Evolutionary conservation across 2,113 vertebrate species (phyloP).

Genomic region (Glaucidium brasilianum): DNA sequence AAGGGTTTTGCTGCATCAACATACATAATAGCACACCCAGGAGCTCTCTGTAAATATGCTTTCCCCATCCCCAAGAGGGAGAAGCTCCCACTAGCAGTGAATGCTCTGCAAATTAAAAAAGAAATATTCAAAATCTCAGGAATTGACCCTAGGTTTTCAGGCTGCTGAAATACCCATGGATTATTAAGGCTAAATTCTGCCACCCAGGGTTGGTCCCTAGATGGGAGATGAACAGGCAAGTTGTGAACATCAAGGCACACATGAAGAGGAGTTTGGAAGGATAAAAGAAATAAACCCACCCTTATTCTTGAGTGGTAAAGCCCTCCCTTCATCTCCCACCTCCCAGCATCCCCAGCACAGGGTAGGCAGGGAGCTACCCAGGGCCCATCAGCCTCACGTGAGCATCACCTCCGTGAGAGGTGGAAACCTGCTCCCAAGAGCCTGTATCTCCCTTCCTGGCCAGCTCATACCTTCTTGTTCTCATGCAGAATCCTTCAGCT

Average conservation of each 20-base stretch:
- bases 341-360: not conserved
- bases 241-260: not conserved
- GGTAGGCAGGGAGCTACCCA: not conserved
- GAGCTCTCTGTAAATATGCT: not conserved
- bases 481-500: not conserved
- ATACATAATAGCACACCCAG: not conserved
- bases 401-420: not conserved
- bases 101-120: not conserved
- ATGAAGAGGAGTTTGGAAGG: not conserved
- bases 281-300: accelerated
- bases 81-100: not conserved
- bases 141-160: not conserved
- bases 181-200: not conserved
- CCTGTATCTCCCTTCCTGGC: not conserved
- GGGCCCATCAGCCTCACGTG: not conserved
- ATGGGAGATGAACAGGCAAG: not conserved
- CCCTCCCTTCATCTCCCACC: not conserved
- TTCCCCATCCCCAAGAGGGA: not conserved
- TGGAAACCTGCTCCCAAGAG: not conserved
- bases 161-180: not conserved
- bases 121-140: not conserved
- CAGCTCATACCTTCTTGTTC: not conserved
- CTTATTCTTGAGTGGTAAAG: not conserved
- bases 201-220: not conserved
- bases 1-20: not conserved